phyloP scores from a whole-genome alignment of 2,797 vertebrate genomes.

The Brachyrhaphis roseni region DNA sequence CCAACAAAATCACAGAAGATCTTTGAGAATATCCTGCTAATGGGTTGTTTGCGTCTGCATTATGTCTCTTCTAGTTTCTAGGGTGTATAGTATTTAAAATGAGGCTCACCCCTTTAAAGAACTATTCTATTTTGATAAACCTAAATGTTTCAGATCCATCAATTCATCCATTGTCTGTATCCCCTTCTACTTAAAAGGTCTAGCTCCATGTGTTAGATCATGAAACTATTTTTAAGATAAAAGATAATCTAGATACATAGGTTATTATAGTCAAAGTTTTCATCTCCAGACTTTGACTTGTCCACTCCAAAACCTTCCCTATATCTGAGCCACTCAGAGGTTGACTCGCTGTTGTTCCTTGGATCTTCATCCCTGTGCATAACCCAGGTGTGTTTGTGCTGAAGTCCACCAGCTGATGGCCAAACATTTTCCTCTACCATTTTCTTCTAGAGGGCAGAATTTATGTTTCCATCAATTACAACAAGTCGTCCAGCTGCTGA shows the following conservation, averaged over 20 bases:
- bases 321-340: not conserved
- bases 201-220: not conserved
- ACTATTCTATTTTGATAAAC: not conserved
- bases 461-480: no score
- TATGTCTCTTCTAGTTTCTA: not conserved
- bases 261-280: no score
- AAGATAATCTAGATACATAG: not conserved
- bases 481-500: no score
- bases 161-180: not conserved
- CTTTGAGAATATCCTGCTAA: not conserved
- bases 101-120: not conserved
- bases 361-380: not conserved
- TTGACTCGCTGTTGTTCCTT: not conserved
- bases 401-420: not conserved
- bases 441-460: not conserved
- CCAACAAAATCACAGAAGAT: not conserved
- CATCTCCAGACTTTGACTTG: not conserved
- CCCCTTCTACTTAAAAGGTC: not conserved
- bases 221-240: not conserved
- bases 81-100: not conserved
- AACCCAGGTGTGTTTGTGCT: not conserved
- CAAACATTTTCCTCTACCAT: not conserved
- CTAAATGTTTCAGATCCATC: not conserved
- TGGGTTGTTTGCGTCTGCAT: not conserved
- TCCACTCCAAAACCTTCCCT: not conserved